These are phyloP conservation scores for Protula sp. DNA, from an alignment of 2,888 invertebrate genomes.

Conservation along the genomic window DNA sequence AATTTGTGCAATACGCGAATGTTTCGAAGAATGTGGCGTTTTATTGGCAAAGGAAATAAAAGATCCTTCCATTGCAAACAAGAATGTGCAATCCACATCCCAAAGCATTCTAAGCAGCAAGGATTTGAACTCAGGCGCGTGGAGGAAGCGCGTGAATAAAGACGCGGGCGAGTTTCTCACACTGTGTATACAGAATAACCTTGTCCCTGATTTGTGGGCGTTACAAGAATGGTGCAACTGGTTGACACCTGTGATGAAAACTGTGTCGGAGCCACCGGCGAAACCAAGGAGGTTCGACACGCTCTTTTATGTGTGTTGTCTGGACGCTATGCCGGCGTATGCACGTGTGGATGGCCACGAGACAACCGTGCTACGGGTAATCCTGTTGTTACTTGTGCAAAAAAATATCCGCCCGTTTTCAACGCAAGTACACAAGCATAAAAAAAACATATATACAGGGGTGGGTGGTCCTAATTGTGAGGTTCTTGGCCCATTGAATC, in stretches of 20 bases:
- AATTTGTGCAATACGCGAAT: background rate
- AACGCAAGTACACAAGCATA: too few species aligned
- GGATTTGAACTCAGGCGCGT: background rate
- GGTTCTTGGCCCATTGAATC: too few species aligned
- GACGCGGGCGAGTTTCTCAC: background rate
- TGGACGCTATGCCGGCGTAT: slow-evolving; percentile 11
- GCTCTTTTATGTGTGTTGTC: slow-evolving; percentile 23
- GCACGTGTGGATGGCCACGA: slow-evolving; percentile 4
- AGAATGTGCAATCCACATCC: background rate
- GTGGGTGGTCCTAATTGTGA: too few species aligned
- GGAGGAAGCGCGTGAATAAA: background rate
- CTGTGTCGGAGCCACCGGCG: background rate
- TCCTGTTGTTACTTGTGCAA: background rate
- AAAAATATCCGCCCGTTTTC: too few species aligned
- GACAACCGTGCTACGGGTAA: slow-evolving; percentile 1
- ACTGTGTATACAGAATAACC: background rate
- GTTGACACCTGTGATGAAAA: background rate
- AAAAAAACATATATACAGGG: too few species aligned
- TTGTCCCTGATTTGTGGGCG: background rate
- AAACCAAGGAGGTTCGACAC: slow-evolving; percentile 12
- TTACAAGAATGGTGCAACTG: background rate
- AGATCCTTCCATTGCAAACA: background rate
- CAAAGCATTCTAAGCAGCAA: too few species aligned
- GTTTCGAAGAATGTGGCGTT: background rate
- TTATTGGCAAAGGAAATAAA: background rate